A percentile compares a stretch with the other conserved stretches of the same genome.
These are phyloP conservation scores for Acanthopagrus latus DNA, from an alignment of 2,797 vertebrate genomes.

Conservation along the genomic window DNA sequence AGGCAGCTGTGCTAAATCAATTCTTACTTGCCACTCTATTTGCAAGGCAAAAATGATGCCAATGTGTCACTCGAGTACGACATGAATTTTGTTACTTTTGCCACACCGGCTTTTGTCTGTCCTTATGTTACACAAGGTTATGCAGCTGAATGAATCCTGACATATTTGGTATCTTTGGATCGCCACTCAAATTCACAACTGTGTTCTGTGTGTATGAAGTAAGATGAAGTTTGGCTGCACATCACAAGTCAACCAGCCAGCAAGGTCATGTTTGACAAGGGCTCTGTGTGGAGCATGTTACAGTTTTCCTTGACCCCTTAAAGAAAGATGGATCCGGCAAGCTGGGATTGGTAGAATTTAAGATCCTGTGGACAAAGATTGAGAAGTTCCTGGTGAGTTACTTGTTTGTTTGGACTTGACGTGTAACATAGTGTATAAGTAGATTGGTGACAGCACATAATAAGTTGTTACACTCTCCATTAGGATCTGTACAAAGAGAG, in stretches of 20 bases:
- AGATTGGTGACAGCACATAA: neutral
- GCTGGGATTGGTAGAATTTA: slow-evolving; percentile 92
- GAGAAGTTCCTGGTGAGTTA: slow-evolving; percentile 88
- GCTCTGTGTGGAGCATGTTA: neutral
- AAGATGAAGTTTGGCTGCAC: neutral
- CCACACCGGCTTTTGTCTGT: neutral
- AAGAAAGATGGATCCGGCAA: slow-evolving; percentile 85
- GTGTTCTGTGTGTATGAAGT: neutral
- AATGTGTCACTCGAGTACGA: too few relatives aligned
- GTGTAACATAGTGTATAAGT: neutral
- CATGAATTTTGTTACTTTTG: neutral
- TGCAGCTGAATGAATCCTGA: neutral
- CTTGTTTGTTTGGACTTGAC: neutral
- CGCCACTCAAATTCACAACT: too few relatives aligned
- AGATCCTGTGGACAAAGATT: slow-evolving; percentile 92
- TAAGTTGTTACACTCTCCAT: slow-evolving; percentile 7
- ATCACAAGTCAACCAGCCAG: neutral
- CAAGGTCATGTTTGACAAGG: neutral
- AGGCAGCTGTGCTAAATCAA: too few relatives aligned
- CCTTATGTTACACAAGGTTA: too few relatives aligned
- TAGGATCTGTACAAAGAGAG: slow-evolving; percentile 78
- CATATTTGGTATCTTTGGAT: neutral
- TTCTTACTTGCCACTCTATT: too few relatives aligned
- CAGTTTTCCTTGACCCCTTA: slow-evolving; percentile 55
- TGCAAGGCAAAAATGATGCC: too few relatives aligned